Conservation (phyloP, 2,888 invertebrate species). For the Lithophane ornitopus region DNA sequence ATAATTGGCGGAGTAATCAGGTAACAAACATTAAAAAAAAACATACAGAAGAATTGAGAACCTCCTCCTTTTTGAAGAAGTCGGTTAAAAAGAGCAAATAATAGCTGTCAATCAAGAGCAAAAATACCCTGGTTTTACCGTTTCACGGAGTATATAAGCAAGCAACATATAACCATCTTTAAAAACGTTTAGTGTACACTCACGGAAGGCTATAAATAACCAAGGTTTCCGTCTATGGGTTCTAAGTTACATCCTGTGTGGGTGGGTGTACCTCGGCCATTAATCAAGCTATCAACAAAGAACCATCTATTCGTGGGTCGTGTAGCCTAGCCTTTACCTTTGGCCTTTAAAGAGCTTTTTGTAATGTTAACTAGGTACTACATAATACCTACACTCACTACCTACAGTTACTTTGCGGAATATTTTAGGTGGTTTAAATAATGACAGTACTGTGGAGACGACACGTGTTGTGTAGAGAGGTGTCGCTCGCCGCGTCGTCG, state of each 20-base stretch:
- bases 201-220: constrained; percentile 55
- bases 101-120: not conserved
- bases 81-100: too few relatives aligned
- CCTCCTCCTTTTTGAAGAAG: too few relatives aligned
- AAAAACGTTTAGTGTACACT: constrained; percentile 23
- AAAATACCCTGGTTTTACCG: not conserved
- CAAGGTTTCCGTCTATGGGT: constrained; percentile 38
- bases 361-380: not conserved
- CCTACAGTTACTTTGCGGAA: constrained; percentile 1
- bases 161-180: too few relatives aligned
- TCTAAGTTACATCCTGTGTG: constrained; percentile 13
- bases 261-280: constrained; percentile 39
- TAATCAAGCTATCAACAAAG: constrained; percentile 59
- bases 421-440: not conserved
- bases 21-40: too few relatives aligned
- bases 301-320: constrained; percentile 24
- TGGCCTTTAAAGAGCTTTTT: constrained; percentile 38
- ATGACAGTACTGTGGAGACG: too few relatives aligned
- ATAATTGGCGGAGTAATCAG: too few relatives aligned
- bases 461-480: too few relatives aligned
- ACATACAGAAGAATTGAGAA: too few relatives aligned
- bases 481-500: too few relatives aligned
- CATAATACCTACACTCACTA: too few relatives aligned
- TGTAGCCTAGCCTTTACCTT: constrained; percentile 50
- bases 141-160: not conserved